Conservation (phyloP, 92 coral and sea anemone species). For the Epizoanthus fatuus region DNA sequence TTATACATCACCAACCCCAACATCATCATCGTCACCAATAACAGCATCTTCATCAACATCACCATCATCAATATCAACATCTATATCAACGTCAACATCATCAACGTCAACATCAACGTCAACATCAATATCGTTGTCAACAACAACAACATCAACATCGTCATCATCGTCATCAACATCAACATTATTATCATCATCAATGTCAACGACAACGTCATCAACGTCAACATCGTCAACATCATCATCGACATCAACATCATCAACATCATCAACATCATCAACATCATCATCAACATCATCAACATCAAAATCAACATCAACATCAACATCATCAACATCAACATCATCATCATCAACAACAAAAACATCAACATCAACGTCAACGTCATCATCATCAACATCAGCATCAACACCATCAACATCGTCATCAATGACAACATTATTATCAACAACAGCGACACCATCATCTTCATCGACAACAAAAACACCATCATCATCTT, state of each 20-base stretch:
- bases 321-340: not conserved
- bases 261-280: not conserved
- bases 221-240: not conserved
- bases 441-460: not conserved
- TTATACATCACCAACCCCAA: no score
- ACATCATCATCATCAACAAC: not conserved
- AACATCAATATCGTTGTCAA: not conserved
- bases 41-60: no score
- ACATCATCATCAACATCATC: not conserved
- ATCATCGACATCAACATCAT: not conserved
- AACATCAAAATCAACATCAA: not conserved
- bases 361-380: not conserved
- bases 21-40: no score
- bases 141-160: not conserved
- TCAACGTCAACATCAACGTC: not conserved
- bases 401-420: not conserved
- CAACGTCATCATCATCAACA: not conserved
- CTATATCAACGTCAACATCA: constrained; percentile 11
- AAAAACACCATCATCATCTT: not conserved
- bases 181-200: not conserved
- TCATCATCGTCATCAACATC: not conserved
- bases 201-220: not conserved
- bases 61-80: no score
- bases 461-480: not conserved
- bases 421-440: not conserved